These are phyloP conservation scores for Lithobates sylvaticus DNA, from an alignment of 2,797 vertebrate genomes.

Conservation along the genomic window DNA sequence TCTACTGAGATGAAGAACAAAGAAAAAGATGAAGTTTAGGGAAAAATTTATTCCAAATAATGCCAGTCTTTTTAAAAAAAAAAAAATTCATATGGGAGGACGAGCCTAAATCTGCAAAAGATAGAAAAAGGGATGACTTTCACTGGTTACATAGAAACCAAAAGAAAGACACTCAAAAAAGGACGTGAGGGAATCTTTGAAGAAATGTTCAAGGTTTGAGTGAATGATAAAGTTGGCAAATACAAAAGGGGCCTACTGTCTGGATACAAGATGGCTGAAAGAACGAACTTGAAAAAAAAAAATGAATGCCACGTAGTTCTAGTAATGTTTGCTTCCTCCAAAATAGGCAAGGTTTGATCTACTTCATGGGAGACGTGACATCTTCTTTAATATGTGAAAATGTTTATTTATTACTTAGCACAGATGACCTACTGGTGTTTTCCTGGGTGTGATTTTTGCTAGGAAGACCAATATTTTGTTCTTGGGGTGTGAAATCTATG, in stretches of 20 bases:
- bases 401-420: conserved; percentile 13
- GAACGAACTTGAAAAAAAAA: neutral
- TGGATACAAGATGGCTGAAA: neutral
- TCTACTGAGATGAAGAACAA: neutral
- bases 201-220: neutral
- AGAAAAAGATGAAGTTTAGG: neutral
- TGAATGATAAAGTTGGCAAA: neutral
- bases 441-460: conserved; percentile 17
- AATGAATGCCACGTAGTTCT: neutral
- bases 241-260: neutral
- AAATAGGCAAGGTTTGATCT: neutral
- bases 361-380: neutral
- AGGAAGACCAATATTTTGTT: conserved; percentile 10
- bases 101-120: neutral
- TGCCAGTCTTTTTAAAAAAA: neutral
- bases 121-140: neutral
- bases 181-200: neutral
- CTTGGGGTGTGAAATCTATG: conserved; percentile 1
- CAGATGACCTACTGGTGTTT: conserved; percentile 4
- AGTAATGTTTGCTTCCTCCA: neutral
- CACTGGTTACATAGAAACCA: neutral
- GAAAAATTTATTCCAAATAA: neutral
- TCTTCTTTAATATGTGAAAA: neutral
- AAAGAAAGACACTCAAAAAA: neutral
- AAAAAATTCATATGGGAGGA: neutral